Conservation (phyloP, 2,797 vertebrate species). For the Hyperoplus lanceolatus region DNA sequence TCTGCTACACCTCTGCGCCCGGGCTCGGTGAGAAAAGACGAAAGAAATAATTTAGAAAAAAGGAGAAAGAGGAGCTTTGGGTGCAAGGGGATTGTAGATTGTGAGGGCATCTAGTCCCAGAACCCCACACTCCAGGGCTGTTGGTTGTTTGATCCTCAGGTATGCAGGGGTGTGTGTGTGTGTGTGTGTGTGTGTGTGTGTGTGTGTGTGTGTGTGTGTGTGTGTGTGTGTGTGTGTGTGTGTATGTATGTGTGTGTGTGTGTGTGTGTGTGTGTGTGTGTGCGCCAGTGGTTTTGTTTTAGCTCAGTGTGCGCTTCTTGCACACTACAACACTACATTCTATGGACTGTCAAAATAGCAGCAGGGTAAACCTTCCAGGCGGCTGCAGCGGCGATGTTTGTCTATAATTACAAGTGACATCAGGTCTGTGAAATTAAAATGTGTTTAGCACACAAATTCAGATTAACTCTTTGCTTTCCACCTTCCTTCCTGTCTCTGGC, state of each 20-base stretch:
- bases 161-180: neutral
- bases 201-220: too few species aligned
- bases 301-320: conserved; percentile 5
- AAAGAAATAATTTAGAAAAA: neutral
- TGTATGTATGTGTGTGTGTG: neutral
- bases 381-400: conserved; percentile 1
- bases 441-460: neutral
- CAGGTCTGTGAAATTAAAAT: neutral
- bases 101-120: conserved; percentile 19
- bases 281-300: conserved; percentile 13
- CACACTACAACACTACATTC: neutral
- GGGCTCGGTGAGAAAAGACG: neutral
- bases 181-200: neutral
- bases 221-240: neutral
- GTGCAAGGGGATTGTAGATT: conserved; percentile 2
- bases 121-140: conserved; percentile 17
- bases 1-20: conserved; percentile 31
- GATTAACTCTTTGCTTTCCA: neutral
- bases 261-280: neutral
- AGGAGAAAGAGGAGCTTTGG: neutral
- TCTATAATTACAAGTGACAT: neutral
- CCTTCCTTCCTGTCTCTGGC: neutral
- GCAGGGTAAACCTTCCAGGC: neutral
- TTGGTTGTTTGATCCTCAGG: conserved; percentile 38
- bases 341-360: conserved; percentile 14